phyloP scores from a whole-genome alignment of 2,888 invertebrate genomes.

The Apamea crenata region DNA sequence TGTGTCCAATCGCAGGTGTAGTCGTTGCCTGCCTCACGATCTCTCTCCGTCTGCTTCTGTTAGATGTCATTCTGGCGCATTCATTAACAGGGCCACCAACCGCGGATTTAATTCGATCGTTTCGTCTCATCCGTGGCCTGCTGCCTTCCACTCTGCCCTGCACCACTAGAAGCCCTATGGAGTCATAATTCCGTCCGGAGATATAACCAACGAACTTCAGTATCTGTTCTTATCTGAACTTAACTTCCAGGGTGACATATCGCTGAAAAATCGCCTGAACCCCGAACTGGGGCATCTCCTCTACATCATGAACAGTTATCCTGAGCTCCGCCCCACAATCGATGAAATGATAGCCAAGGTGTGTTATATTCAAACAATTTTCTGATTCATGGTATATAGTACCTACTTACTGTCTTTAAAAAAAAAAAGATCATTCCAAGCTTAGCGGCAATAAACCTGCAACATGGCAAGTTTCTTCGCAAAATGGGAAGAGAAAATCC shows the following conservation, averaged over 20 bases:
- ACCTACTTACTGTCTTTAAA: too few species aligned
- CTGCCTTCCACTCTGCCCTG: neutral
- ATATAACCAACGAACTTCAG: neutral
- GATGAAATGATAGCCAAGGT: constrained; percentile 82
- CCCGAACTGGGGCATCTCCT: constrained; percentile 85
- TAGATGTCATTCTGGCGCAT: neutral
- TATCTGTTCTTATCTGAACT: neutral
- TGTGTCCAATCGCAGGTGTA: neutral
- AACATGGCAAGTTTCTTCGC: neutral
- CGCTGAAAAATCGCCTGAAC: constrained; percentile 83
- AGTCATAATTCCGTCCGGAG: neutral
- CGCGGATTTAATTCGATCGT: neutral
- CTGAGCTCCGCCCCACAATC: constrained; percentile 76
- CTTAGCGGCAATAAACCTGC: too few species aligned
- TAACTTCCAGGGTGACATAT: constrained; percentile 79
- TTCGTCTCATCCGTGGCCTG: neutral
- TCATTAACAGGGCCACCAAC: neutral
- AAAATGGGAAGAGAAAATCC: neutral
- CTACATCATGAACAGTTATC: constrained; percentile 86
- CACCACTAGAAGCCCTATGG: neutral
- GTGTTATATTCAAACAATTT: constrained; percentile 2
- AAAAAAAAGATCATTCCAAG: neutral
- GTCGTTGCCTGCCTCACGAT: neutral
- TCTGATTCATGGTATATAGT: neutral
- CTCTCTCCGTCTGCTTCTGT: neutral